Base-by-base conservation (phyloP, 2,797 vertebrate species). In the Ptychobarbus kaznakovi region DNA sequence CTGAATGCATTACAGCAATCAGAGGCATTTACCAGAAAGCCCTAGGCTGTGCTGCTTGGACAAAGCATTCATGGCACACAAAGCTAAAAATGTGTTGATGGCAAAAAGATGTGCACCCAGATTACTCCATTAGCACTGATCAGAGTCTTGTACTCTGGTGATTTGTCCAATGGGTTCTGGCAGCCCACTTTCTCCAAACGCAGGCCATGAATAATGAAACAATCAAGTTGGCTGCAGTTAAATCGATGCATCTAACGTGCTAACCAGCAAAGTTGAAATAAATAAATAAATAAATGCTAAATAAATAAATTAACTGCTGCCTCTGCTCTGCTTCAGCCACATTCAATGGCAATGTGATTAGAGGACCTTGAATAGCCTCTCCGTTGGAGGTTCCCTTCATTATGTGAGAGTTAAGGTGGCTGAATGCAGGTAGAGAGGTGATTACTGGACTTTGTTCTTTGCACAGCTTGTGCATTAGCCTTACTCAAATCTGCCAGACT, bases 301-400 rank as follows among this genome's bases (percentile, higher is more conserved):
- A n/a, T n/a, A n/a, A n/a, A n/a, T n/a, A n/a, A n/a, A n/a, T n/a
- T n/a, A n/a, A n/a, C n/a, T n/a, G n/a, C n/a, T n/a, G n/a, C n/a
- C n/a, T n/a, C n/a, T n/a, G n/a, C n/a, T n/a, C n/a, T n/a, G 91
- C 92, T 92, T 92, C 89, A 86, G 89, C 81, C 91, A 90, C 91
- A 92, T 92, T 94, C 91, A 93, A 93, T 93, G 91, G 86, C 91
- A 92, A 94, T 94, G 91, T 93, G 93, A 94, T 95, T 92, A 93
- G 86, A 90, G 89, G 90, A 90, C 90, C 63, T 58, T 42, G 86
- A 87, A 87, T 84, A 84, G 77, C 86, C 73, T 84, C 77, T 74
- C 86, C 56, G 73, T 42, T 38, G 28, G 77, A 76, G 77, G 77
- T 51, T 84, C 22, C 70, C 82, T 81, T 76, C 77, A 87, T 87